Conservation (phyloP, 2,113 vertebrate species). For the Ramphastos sulfuratus region DNA sequence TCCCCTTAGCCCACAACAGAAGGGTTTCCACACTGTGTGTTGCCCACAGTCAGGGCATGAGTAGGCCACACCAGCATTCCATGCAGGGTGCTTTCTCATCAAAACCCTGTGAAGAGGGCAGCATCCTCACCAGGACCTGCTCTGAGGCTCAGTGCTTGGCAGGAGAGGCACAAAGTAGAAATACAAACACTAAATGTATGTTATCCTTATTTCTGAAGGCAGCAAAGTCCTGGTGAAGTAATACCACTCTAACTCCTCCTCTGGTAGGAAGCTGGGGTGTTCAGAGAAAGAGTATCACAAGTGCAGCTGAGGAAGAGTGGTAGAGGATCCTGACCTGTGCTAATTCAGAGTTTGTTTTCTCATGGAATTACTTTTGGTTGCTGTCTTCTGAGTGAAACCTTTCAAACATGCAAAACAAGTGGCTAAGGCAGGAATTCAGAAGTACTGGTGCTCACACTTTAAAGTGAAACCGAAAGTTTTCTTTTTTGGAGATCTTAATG, state of each 20-base stretch:
- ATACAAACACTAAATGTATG: background rate
- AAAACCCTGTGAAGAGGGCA: background rate
- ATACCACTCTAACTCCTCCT: background rate
- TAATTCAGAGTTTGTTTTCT: background rate
- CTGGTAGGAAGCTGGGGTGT: accelerated
- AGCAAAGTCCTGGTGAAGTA: background rate
- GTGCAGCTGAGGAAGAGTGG: background rate
- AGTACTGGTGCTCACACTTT: conserved; percentile 7
- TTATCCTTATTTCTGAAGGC: background rate
- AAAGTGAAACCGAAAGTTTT: conserved; percentile 19
- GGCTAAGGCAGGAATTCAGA: background rate
- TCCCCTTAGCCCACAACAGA: background rate
- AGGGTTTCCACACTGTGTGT: accelerated
- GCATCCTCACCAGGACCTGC: background rate
- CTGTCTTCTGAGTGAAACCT: conserved; percentile 1
- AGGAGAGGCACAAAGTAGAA: background rate
- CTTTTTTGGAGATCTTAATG: background rate
- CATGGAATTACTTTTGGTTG: background rate
- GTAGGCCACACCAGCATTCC: accelerated
- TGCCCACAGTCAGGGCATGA: accelerated
- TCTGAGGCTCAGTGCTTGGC: background rate
- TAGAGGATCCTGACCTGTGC: background rate
- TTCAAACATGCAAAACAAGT: conserved; percentile 35
- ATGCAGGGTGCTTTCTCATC: accelerated
- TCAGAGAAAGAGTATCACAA: background rate